Percentiles rank a stretch among this genome's conserved stretches.
phyloP scores from a whole-genome alignment of 2,797 vertebrate species.

The Gouania willdenowi region DNA sequence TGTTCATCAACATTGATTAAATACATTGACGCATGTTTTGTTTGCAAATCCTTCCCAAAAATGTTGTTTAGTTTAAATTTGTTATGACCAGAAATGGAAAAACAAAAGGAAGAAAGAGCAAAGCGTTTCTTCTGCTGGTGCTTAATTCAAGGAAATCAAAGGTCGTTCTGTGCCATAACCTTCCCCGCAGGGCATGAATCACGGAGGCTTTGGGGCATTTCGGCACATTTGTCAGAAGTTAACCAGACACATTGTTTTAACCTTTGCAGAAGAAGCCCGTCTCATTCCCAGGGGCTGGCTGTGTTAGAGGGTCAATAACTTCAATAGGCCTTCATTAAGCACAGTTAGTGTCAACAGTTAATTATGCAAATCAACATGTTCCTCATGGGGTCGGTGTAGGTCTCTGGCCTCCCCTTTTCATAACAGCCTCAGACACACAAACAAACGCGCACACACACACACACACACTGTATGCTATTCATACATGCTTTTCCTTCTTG shows the following conservation, averaged over 20 bases:
- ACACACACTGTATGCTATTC: conserved; percentile 43
- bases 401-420: conserved; percentile 66
- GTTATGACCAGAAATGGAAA: too few relatives aligned
- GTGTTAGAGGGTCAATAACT: conserved; percentile 69
- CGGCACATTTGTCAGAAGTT: conserved; percentile 61
- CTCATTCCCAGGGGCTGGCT: conserved; percentile 68
- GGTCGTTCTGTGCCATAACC: conserved; percentile 41
- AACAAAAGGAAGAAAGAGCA: background rate
- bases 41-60: too few relatives aligned
- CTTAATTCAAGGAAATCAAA: conserved; percentile 39
- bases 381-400: conserved; percentile 60
- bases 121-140: conserved; percentile 34
- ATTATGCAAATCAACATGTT: conserved; percentile 78
- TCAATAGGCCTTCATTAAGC: conserved; percentile 79
- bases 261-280: conserved; percentile 62
- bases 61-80: too few relatives aligned
- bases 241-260: conserved; percentile 74
- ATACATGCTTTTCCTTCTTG: conserved; percentile 47
- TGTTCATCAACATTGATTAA: too few relatives aligned
- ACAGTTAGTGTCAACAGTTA: conserved; percentile 80
- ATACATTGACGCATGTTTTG: too few relatives aligned
- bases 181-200: conserved; percentile 19
- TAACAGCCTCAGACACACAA: conserved; percentile 48
- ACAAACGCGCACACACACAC: conserved; percentile 52
- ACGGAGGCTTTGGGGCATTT: conserved; percentile 46